phyloP scores from a whole-genome alignment of 2,113 vertebrate species.

The Chamaetylas fuelleborni region DNA sequence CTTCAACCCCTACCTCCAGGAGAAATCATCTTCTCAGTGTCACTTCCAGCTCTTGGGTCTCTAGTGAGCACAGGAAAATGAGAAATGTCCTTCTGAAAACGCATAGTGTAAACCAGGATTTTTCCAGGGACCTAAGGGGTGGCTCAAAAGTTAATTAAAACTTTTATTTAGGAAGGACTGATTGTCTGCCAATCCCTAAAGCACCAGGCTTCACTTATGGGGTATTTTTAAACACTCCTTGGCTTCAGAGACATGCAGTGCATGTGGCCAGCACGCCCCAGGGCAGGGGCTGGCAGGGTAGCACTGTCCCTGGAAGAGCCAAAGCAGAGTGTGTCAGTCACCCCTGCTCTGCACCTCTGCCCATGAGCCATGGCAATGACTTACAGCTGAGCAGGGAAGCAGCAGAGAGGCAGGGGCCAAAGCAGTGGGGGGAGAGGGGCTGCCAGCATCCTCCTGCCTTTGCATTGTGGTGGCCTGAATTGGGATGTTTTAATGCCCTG shows the following conservation, averaged over 20 bases:
- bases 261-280: rapidly evolving
- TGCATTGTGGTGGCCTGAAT: neutral
- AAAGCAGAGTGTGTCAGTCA: neutral
- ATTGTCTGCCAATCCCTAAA: neutral
- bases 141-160: neutral
- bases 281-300: rapidly evolving
- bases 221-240: neutral
- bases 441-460: neutral
- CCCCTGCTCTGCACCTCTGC: neutral
- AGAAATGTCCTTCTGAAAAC: neutral
- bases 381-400: neutral
- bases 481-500: neutral
- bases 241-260: rapidly evolving
- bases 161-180: neutral
- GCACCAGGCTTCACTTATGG: neutral
- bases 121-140: rapidly evolving
- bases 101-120: neutral
- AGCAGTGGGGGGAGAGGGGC: neutral
- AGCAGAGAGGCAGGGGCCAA: neutral
- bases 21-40: neutral
- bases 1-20: neutral
- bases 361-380: neutral
- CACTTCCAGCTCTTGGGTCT: neutral
- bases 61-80: neutral
- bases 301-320: neutral